A percentile compares a stretch with the other conserved stretches of the same genome.
Evolutionary conservation across 2,113 vertebrate species (phyloP).

Genomic region (Diadophis punctatus): DNA sequence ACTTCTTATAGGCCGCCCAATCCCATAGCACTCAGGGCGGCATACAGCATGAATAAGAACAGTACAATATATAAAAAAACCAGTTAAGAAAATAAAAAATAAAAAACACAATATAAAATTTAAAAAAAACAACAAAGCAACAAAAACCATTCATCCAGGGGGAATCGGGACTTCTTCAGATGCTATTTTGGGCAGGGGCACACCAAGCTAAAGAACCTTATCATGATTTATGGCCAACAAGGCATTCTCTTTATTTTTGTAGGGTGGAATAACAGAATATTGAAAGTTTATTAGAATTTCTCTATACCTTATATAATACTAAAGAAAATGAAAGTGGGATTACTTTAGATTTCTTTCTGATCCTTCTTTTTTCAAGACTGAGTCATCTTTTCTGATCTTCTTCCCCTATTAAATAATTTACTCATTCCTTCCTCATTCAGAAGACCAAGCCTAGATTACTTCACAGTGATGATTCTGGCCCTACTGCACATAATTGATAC

Average conservation of each 20-base stretch:
- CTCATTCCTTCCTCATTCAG: neutral
- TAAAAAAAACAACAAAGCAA: no score
- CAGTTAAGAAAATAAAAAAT: no score
- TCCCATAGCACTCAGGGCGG: no score
- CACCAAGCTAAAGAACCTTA: neutral
- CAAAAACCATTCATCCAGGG: no score
- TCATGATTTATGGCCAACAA: neutral
- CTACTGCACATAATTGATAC: neutral
- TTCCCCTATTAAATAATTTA: neutral
- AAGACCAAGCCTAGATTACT: neutral
- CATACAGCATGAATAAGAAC: no score
- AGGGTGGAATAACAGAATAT: neutral
- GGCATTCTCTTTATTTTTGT: neutral
- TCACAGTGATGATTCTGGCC: neutral
- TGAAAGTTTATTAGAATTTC: neutral
- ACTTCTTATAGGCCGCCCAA: no score
- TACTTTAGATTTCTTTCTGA: neutral
- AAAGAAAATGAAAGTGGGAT: neutral
- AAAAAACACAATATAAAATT: no score
- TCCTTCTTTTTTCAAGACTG: neutral
- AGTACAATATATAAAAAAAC: no score
- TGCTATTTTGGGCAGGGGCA: neutral
- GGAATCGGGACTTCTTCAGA: no score
- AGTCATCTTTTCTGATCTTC: neutral
- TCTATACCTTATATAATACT: neutral